phyloP scores from a whole-genome alignment of 2,797 vertebrate genomes.

The Scolopax rusticola region DNA sequence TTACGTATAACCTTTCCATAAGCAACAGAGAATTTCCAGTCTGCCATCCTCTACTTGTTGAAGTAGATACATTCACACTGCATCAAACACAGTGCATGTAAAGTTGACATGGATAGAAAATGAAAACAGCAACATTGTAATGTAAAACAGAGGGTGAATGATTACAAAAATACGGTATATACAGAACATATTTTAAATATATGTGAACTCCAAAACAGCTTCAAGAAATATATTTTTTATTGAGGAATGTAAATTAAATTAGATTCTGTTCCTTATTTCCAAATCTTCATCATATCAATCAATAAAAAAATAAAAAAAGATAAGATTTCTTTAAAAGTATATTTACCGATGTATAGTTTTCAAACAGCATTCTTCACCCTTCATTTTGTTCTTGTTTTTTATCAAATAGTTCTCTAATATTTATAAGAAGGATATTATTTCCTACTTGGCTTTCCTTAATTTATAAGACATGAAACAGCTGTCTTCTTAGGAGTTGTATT shows the following conservation, averaged over 20 bases:
- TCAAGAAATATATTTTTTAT: background rate
- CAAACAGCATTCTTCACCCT: background rate
- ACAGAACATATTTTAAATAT: background rate
- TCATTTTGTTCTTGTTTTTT: background rate
- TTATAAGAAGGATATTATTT: accelerated
- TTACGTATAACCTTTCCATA: background rate
- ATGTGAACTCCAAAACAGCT: accelerated
- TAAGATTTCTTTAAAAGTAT: background rate
- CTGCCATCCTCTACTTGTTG: background rate
- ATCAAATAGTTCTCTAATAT: background rate
- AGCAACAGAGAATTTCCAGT: background rate
- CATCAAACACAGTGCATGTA: background rate
- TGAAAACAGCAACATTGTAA: background rate
- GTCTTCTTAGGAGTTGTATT: background rate
- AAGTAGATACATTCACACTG: background rate
- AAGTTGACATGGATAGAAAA: background rate
- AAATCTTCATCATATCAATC: background rate
- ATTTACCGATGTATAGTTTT: background rate
- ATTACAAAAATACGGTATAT: background rate
- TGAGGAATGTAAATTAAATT: background rate
- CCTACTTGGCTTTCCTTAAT: background rate
- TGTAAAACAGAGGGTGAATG: background rate
- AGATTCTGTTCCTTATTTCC: background rate
- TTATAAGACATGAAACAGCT: background rate
- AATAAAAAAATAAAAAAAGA: background rate